Base-by-base conservation (phyloP, 1,140 invertebrate genomes). In the Drosophila repleta region DNA sequence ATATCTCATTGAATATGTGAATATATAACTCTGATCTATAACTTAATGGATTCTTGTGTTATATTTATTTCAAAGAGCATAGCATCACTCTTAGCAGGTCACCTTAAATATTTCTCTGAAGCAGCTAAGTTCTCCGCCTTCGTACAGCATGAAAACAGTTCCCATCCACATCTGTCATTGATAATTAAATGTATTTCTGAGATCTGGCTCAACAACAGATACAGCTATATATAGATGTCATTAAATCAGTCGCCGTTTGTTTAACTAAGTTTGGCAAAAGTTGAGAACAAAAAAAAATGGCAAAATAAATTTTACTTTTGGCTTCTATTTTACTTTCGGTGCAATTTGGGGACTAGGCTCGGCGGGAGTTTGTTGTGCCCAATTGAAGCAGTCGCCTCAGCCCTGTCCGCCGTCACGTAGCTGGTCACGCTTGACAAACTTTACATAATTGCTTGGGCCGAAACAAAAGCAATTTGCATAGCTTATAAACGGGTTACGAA, bases 361-460 rank as follows among this genome's bases (percentile, higher is more conserved):
- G n/a, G 4, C n/a, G 4, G 39, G 39, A 17, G 37, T n/a, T n/a
- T 39, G 37, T 15, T 39, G 11, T 39, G 11, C 37, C 37, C 37
- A 39, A n/a, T 39, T 39, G 13, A 15, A 29, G 26, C 6, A 29
- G 26, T 29, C 26, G 6, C 6, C 26, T 5, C 26, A 29, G 26
- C n/a, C 15, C 15, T 10, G 4, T 10, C 48, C 35, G 1, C 5
- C 46, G 4, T 24, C 55, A 29, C 39, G 46, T 29, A 26, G 66
- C 46, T 58, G 74, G 74, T 73, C 60, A 73, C 68, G 78, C 78
- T 66, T 69, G 49, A 69, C 74, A 76, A 81, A 81, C 74, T 81
- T 80, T 81, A 69, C 78, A 81, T 81, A 81, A 81, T 81, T 81
- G 74, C 69, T 56, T 67, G 55, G 63, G 63, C 56, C 70, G 46